phyloP scores from a whole-genome alignment of 2,113 vertebrate species.

The Patagioenas fasciata region DNA sequence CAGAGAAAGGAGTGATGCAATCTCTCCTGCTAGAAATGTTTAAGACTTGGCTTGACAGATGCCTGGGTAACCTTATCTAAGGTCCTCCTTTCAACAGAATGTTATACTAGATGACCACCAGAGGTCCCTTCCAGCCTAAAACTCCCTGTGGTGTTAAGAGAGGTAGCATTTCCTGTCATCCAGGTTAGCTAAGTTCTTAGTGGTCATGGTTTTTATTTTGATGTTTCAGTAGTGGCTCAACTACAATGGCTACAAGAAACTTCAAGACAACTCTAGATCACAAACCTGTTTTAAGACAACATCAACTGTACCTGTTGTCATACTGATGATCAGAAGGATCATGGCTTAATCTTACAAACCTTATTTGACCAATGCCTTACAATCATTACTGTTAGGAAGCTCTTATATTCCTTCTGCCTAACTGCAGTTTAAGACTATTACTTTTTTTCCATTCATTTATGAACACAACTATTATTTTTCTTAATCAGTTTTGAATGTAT shows the following conservation, averaged over 20 bases:
- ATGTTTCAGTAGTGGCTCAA: neutral
- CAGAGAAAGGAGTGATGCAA: neutral
- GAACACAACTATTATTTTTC: neutral
- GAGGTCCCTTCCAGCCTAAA: neutral
- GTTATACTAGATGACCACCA: neutral
- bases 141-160: neutral
- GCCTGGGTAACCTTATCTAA: fast-evolving
- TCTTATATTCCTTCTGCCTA: neutral
- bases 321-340: neutral
- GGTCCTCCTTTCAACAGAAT: neutral
- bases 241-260: neutral
- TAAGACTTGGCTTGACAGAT: neutral
- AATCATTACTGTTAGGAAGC: neutral
- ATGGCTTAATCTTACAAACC: neutral
- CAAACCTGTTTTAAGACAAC: neutral
- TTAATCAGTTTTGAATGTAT: neutral
- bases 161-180: neutral
- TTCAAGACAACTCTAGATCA: neutral
- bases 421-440: neutral
- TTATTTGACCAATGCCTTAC: neutral
- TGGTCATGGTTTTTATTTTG: neutral
- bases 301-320: neutral
- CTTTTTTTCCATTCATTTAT: neutral
- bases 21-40: neutral
- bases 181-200: neutral